phyloP scores from a whole-genome alignment of 2,888 invertebrate genomes.

The Rosalia funebris region DNA sequence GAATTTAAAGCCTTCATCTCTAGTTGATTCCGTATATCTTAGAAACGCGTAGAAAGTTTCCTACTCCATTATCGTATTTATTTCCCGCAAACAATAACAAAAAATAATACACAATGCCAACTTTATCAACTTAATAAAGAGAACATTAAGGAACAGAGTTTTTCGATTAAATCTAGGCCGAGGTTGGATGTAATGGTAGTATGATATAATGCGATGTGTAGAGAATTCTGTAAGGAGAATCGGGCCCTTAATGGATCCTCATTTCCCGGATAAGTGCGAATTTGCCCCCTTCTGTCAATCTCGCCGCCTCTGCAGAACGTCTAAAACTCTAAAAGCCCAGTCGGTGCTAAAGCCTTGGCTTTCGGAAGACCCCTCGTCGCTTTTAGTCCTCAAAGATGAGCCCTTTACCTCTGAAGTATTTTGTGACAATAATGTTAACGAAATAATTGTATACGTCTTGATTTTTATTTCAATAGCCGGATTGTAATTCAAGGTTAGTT shows the following conservation, averaged over 20 bases:
- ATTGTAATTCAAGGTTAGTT: too few relatives aligned
- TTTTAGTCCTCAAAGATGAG: constrained; percentile 3
- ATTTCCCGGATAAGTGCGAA: constrained; percentile 57
- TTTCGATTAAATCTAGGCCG: constrained; percentile 16
- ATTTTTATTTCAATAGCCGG: too few relatives aligned
- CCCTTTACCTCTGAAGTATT: neutral
- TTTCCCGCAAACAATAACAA: constrained; percentile 13
- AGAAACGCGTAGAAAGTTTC: neutral
- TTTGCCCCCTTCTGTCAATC: constrained; percentile 37
- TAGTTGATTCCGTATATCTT: neutral
- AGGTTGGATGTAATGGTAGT: constrained; percentile 42
- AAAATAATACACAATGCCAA: constrained; percentile 15
- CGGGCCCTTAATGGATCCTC: constrained; percentile 56
- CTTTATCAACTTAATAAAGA: constrained; percentile 19
- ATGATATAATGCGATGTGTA: constrained; percentile 48
- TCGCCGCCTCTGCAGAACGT: constrained; percentile 33
- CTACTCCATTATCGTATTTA: constrained; percentile 3
- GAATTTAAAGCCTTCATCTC: neutral
- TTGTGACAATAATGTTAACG: neutral
- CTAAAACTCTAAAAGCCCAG: constrained; percentile 53
- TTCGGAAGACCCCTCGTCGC: constrained; percentile 43
- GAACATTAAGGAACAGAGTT: constrained; percentile 19
- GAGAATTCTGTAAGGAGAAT: constrained; percentile 52
- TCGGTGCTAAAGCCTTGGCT: constrained; percentile 56
- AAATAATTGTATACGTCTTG: too few relatives aligned